Base-by-base conservation (phyloP, 2,797 vertebrate genomes). In the Gymnoscopelus microlampas region DNA sequence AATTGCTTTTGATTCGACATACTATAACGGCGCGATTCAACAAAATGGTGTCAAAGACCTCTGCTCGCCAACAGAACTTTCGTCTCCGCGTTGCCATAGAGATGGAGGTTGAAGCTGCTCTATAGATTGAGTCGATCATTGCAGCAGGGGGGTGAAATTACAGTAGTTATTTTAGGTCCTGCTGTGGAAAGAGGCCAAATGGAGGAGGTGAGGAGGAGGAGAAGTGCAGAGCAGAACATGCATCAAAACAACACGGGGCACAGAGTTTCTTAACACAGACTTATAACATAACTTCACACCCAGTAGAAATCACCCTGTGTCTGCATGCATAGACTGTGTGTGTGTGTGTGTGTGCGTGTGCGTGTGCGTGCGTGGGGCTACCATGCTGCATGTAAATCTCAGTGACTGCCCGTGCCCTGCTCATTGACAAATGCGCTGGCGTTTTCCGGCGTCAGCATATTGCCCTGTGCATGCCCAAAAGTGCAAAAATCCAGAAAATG, bases 91-190 rank as follows among this genome's bases (percentile, higher is more conserved):
- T 35, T 35, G 32, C 32, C 32, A 35, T 35, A 35, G 32, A 35
- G 4, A 35, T 35, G 32, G 32, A 5, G 5, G 32, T 35, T 5
- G 5, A 35, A 35, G 32, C 32, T 35, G 32, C 32, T 35, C 32
- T 35, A 35, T 35, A 35, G 32, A 76, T 68, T 35, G 80, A 19
- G 81, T 80, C 53, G 78, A 84, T 81, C 83, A 79, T 84, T 86
- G 68, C 82, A 76, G 88, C 78, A 81, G 88, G 86, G 19, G 79
- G 86, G 84, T 57, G 68, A 74, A 80, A 86, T 83, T 63, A 83
- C 32, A 35, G 32, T 35, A 4, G 87, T 82, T 89, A 90, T 92
- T 92, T 89, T 78, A 53, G 72, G 72, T 56, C 68, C 53, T 35
- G 60, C 75, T 74, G 80, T 83, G 86, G 84, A 81, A 73, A 75